A percentile compares a stretch with the other conserved stretches of the same genome.
Evolutionary conservation across 2,797 vertebrate genomes (phyloP).

Genomic region (Scolopax rusticola): DNA sequence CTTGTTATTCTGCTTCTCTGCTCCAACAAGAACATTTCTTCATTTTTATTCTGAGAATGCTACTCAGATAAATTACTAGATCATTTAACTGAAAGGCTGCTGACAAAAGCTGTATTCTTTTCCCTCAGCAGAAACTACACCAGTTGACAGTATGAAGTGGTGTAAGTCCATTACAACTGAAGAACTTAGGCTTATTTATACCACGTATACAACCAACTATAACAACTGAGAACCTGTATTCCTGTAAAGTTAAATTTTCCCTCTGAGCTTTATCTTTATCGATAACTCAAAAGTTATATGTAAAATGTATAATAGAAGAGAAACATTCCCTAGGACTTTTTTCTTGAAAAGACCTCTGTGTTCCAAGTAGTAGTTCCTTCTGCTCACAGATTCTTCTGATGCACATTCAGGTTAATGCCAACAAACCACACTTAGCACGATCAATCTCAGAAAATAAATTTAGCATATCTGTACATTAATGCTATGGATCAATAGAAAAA

Average conservation of each 20-base stretch:
- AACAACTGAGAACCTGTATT: not conserved
- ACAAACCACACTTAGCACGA: not conserved
- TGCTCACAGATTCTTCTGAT: not conserved
- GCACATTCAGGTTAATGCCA: not conserved
- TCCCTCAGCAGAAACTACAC: not conserved
- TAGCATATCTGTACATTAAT: not conserved
- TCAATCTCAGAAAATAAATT: constrained; percentile 7
- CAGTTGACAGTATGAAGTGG: not conserved
- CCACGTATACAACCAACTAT: not conserved
- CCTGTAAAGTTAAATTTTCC: not conserved
- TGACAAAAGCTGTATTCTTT: not conserved
- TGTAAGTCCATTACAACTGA: not conserved
- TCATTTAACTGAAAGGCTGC: not conserved
- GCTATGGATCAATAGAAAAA: not conserved
- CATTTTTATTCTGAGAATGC: not conserved
- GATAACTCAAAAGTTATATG: not conserved
- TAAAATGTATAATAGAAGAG: not conserved
- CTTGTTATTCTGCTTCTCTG: not conserved
- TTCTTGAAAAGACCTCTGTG: not conserved
- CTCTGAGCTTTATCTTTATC: not conserved
- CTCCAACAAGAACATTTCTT: not conserved
- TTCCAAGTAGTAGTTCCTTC: not conserved
- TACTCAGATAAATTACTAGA: not conserved
- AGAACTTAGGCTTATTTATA: not conserved
- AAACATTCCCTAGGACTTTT: not conserved